Evolutionary conservation across 2,797 vertebrate species (phyloP).

Genomic region (Malurus leucopterus): DNA sequence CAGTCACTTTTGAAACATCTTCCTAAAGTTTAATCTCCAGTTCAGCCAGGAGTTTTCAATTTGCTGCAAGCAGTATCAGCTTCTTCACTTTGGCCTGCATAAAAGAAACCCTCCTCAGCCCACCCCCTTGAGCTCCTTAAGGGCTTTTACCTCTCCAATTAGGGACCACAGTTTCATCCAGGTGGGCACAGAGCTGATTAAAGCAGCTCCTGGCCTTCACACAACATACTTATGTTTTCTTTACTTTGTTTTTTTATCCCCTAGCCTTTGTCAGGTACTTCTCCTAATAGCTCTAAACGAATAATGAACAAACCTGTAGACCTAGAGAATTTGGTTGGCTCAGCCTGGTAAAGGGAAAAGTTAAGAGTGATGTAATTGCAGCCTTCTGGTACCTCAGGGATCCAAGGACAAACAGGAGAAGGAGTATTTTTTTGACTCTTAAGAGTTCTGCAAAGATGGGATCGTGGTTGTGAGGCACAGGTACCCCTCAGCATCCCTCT

Average conservation of each 20-base stretch:
- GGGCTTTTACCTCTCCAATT: not conserved
- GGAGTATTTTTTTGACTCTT: not conserved
- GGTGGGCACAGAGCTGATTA: not conserved
- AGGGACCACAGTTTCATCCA: not conserved
- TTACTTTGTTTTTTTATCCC: rapidly evolving
- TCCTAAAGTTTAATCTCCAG: not conserved
- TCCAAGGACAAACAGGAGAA: not conserved
- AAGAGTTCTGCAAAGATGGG: rapidly evolving
- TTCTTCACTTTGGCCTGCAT: rapidly evolving
- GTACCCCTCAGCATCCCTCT: too few species aligned
- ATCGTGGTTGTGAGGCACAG: rapidly evolving
- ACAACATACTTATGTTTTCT: rapidly evolving
- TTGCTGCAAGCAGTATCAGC: not conserved
- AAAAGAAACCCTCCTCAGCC: not conserved
- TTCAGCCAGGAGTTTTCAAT: not conserved
- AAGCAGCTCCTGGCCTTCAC: not conserved
- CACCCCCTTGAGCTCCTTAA: not conserved
- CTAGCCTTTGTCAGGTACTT: not conserved
- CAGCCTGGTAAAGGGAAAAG: not conserved
- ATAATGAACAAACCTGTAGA: not conserved
- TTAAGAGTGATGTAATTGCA: not conserved
- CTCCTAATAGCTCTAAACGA: not conserved
- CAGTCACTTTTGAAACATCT: not conserved
- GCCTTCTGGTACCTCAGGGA: not conserved
- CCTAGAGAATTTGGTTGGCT: not conserved